A percentile compares a stretch with the other conserved stretches of the same genome.
Evolutionary conservation across 2,797 vertebrate species (phyloP).

Genomic region (Neosilurus hyrtlii): DNA sequence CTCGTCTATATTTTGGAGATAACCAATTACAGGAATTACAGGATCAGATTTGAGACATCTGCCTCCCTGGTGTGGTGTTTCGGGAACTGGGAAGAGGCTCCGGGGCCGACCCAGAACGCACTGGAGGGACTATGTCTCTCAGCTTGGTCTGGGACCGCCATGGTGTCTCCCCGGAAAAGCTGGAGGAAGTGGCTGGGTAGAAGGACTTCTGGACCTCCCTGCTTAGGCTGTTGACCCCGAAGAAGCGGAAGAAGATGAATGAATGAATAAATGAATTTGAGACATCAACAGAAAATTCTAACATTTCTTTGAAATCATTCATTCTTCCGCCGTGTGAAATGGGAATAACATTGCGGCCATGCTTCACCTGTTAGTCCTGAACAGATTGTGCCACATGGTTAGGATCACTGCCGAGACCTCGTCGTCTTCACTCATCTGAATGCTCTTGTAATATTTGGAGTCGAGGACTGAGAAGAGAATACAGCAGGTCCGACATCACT

Average conservation of each 20-base stretch:
- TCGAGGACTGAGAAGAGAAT: constrained; percentile 75
- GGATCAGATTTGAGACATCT: background rate
- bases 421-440: constrained; percentile 83
- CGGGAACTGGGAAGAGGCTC: no score
- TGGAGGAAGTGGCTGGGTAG: no score
- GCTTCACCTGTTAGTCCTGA: constrained; percentile 78
- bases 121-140: no score
- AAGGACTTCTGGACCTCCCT: no score
- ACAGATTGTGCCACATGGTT: constrained; percentile 78
- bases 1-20: no score
- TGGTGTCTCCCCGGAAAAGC: no score
- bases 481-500: constrained; percentile 8
- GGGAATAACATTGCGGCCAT: background rate
- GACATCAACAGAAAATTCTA: background rate
- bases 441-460: constrained; percentile 79
- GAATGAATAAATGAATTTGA: background rate
- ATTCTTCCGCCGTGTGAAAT: background rate
- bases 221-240: no score
- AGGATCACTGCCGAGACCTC: constrained; percentile 73
- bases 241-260: no score
- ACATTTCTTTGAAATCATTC: background rate
- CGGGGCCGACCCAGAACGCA: no score
- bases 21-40: background rate
- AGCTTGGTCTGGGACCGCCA: no score
- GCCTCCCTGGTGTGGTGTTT: no score